These are phyloP conservation scores for Athalia cordata DNA, from an alignment of 2,888 invertebrate genomes.

Conservation along the genomic window DNA sequence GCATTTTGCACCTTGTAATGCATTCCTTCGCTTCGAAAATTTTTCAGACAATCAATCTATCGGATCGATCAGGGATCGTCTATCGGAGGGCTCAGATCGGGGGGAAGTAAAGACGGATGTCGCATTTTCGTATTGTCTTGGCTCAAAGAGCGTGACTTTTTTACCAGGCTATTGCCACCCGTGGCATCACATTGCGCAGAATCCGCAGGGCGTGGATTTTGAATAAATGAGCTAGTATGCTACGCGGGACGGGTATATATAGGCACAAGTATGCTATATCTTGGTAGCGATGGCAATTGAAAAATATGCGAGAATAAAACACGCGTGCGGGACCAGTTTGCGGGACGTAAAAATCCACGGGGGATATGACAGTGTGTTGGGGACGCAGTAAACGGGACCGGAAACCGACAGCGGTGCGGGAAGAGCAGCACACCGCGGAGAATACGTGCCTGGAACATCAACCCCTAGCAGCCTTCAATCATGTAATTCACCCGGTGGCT, in stretches of 20 bases:
- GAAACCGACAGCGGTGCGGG: neutral
- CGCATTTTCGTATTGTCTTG: too few relatives aligned
- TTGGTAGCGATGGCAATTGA: constrained; percentile 63
- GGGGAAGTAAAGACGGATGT: too few relatives aligned
- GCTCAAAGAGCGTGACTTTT: too few relatives aligned
- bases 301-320: constrained; percentile 60
- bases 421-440: constrained; percentile 7
- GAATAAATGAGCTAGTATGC: too few relatives aligned
- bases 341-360: constrained; percentile 57
- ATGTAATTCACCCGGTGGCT: constrained; percentile 42
- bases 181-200: too few relatives aligned
- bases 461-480: constrained; percentile 52
- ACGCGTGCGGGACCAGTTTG: constrained; percentile 51
- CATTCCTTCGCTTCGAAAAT: too few relatives aligned
- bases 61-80: too few relatives aligned
- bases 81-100: too few relatives aligned
- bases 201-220: too few relatives aligned
- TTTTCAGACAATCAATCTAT: too few relatives aligned
- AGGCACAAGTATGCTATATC: constrained; percentile 52
- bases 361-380: constrained; percentile 29
- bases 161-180: too few relatives aligned
- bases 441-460: constrained; percentile 41
- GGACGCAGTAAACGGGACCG: constrained; percentile 37
- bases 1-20: too few relatives aligned
- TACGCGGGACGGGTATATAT: neutral